Conservation (phyloP, 92 coral and sea anemone genomes). For the Epizoanthus illoricatus region DNA sequence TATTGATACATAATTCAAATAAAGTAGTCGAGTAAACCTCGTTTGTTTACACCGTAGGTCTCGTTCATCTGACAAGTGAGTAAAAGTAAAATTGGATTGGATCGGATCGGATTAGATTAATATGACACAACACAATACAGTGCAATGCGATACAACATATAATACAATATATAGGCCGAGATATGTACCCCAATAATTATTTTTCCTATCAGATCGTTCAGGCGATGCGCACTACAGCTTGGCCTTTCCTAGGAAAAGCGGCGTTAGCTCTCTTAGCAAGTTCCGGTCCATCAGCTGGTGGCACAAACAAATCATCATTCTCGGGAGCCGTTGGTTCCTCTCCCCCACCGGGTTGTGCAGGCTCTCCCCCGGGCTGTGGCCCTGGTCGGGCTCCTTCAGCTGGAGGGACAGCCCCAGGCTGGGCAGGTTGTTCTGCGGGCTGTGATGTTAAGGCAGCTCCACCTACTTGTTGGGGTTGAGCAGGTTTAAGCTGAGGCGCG, state of each 20-base stretch:
- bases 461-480: not conserved
- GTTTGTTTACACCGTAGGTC: too few species aligned
- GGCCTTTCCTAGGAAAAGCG: not conserved
- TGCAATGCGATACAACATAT: not conserved
- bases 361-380: not conserved
- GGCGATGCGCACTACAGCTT: not conserved
- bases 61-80: too few species aligned
- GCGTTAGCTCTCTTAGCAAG: not conserved
- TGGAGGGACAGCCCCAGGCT: not conserved
- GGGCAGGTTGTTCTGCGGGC: not conserved
- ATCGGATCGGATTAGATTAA: too few species aligned
- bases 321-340: not conserved
- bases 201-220: slow-evolving; percentile 1
- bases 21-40: too few species aligned
- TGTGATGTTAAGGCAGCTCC: not conserved
- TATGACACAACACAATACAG: too few species aligned
- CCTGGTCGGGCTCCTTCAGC: not conserved
- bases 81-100: too few species aligned
- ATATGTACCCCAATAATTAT: not conserved
- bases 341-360: slow-evolving; percentile 4
- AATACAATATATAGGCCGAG: not conserved
- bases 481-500: not conserved
- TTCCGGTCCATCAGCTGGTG: slow-evolving; percentile 25
- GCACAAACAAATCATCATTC: slow-evolving; percentile 29
- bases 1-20: too few species aligned